phyloP scores from a whole-genome alignment of 2,888 invertebrate genomes.

The Andricus curvator region DNA sequence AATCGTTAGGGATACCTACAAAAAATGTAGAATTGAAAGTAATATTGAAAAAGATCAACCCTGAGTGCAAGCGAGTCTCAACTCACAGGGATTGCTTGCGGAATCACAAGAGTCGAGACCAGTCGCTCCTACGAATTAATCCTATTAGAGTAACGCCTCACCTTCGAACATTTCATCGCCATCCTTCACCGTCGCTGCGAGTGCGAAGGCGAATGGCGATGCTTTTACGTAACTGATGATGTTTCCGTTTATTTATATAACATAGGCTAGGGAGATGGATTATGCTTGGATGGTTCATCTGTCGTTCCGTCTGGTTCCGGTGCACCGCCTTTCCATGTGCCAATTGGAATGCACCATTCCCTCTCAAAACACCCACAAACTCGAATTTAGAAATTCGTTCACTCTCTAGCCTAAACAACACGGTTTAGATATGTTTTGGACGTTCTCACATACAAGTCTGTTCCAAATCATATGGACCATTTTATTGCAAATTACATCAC shows the following conservation, averaged over 20 bases:
- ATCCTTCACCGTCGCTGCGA: conserved; percentile 47
- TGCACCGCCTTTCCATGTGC: background rate
- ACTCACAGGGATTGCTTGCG: conserved; percentile 33
- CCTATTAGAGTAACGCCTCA: conserved; percentile 55
- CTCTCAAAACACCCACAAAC: background rate
- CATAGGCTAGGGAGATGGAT: conserved; percentile 10
- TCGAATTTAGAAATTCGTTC: conserved; percentile 9
- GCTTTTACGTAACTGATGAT: conserved; percentile 50
- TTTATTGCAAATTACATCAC: conserved; percentile 5
- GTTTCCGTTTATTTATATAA: conserved; percentile 50
- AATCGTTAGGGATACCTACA: background rate
- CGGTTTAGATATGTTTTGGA: background rate
- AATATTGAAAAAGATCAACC: background rate
- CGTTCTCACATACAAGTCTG: background rate
- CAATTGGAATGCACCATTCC: conserved; percentile 14
- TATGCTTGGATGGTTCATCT: conserved; percentile 28
- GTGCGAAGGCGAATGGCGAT: conserved; percentile 42
- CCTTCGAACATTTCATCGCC: conserved; percentile 56
- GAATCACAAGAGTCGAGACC: conserved; percentile 33
- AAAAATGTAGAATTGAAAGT: background rate
- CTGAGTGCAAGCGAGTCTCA: background rate
- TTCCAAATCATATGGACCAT: background rate
- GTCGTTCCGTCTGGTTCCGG: conserved; percentile 29
- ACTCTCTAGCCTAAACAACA: background rate
- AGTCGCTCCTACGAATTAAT: conserved; percentile 52